Conservation (phyloP, 2,113 vertebrate genomes). For the Lasiurus cinereus region DNA sequence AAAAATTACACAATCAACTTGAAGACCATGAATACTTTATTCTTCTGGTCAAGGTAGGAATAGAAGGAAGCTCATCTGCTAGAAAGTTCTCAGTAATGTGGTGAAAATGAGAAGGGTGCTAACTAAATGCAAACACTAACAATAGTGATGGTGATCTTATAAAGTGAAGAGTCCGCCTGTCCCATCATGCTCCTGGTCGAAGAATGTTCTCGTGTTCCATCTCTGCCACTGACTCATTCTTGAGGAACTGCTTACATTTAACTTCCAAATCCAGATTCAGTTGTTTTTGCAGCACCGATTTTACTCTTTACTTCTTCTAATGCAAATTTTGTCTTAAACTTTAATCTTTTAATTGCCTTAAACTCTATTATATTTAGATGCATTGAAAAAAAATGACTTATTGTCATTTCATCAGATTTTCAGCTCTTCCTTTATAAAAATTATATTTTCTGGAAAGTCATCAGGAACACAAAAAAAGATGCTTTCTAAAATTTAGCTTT, state of each 20-base stretch:
- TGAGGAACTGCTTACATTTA: background rate
- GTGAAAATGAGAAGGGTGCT: background rate
- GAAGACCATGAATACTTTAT: background rate
- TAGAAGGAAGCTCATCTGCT: background rate
- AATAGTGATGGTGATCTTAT: background rate
- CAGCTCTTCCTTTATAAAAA: background rate
- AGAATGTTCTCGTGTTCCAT: background rate
- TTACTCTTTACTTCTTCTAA: slow-evolving; percentile 13
- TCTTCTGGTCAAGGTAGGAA: background rate
- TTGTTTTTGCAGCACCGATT: background rate
- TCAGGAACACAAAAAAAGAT: background rate
- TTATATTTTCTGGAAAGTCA: background rate
- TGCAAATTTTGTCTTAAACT: background rate
- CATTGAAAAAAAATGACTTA: background rate
- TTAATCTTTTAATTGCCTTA: background rate
- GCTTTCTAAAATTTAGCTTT: background rate
- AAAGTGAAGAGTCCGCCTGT: background rate
- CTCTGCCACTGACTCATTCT: background rate
- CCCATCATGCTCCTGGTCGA: background rate
- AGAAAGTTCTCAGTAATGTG: background rate
- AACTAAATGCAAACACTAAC: background rate
- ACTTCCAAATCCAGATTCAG: background rate
- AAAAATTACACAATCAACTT: background rate
- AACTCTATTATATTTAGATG: background rate
- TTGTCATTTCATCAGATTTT: background rate